These are phyloP conservation scores for Indri indri DNA, from an alignment of 2,113 vertebrate genomes.

Conservation along the genomic window DNA sequence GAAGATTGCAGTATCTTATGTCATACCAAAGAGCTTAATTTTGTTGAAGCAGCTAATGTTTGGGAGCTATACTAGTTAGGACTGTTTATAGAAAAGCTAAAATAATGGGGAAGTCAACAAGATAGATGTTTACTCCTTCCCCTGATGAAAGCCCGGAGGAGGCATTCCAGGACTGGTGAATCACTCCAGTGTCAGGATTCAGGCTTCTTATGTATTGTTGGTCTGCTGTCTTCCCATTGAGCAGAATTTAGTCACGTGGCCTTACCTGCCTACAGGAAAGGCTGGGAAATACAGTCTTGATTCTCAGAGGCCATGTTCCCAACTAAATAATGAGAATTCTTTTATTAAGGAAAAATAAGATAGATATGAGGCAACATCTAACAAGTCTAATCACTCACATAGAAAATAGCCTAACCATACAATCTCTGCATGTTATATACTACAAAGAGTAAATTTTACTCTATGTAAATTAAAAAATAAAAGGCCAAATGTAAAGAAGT, in stretches of 20 bases:
- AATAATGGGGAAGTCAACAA: neutral
- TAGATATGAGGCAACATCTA: neutral
- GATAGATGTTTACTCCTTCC: neutral
- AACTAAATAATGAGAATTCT: neutral
- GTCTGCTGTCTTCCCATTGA: neutral
- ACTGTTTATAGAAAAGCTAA: neutral
- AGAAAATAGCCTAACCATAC: neutral
- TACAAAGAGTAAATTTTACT: neutral
- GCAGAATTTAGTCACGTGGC: neutral
- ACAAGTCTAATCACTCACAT: neutral
- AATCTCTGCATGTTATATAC: neutral
- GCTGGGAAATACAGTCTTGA: neutral
- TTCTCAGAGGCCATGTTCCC: neutral
- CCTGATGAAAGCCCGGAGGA: neutral
- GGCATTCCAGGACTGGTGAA: neutral
- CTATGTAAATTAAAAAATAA: neutral
- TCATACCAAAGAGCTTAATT: neutral
- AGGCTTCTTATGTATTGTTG: neutral
- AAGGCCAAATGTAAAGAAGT: neutral
- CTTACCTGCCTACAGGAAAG: neutral
- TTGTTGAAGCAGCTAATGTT: neutral
- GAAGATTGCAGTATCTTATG: neutral
- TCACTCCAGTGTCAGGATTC: neutral
- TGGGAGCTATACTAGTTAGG: neutral
- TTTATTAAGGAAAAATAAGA: neutral